Evolutionary conservation across 2,888 invertebrate species (phyloP).

Genomic region (Epiblema foenella): DNA sequence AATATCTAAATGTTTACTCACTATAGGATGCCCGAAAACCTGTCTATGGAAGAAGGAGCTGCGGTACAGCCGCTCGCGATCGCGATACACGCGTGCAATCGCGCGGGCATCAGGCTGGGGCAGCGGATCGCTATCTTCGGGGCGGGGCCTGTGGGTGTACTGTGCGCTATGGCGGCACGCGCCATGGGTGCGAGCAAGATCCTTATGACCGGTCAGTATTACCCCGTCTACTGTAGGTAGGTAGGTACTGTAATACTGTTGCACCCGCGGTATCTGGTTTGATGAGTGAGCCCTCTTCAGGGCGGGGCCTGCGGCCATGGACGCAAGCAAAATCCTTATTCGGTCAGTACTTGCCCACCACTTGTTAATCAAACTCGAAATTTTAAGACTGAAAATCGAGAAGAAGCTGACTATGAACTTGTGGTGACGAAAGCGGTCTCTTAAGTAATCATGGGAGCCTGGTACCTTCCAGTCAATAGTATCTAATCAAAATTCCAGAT

Average conservation of each 20-base stretch:
- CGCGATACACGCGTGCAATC: conserved; percentile 95
- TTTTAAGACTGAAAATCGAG: background rate
- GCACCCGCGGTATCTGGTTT: too few relatives aligned
- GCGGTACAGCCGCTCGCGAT: conserved; percentile 96
- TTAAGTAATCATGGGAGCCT: background rate
- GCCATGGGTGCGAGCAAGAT: conserved; percentile 93
- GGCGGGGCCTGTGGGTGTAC: conserved; percentile 94
- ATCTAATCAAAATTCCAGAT: conserved; percentile 77
- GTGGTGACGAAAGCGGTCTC: background rate
- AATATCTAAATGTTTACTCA: conserved; percentile 24
- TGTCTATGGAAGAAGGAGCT: conserved; percentile 96
- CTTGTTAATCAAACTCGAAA: background rate
- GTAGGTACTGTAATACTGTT: too few relatives aligned
- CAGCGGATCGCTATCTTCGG: conserved; percentile 90
- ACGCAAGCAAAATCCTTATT: too few relatives aligned
- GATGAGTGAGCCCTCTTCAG: too few relatives aligned
- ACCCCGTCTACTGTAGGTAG: too few relatives aligned
- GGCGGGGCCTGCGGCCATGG: too few relatives aligned
- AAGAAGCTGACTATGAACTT: background rate
- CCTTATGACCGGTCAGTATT: conserved; percentile 88
- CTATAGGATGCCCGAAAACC: conserved; percentile 93
- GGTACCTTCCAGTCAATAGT: background rate
- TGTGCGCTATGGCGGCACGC: conserved; percentile 90
- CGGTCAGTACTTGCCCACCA: too few relatives aligned
- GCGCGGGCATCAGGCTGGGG: conserved; percentile 90